A percentile compares a stretch with the other conserved stretches of the same genome.
phyloP scores from a whole-genome alignment of 2,113 vertebrate genomes.

The Chloropsis hardwickii region DNA sequence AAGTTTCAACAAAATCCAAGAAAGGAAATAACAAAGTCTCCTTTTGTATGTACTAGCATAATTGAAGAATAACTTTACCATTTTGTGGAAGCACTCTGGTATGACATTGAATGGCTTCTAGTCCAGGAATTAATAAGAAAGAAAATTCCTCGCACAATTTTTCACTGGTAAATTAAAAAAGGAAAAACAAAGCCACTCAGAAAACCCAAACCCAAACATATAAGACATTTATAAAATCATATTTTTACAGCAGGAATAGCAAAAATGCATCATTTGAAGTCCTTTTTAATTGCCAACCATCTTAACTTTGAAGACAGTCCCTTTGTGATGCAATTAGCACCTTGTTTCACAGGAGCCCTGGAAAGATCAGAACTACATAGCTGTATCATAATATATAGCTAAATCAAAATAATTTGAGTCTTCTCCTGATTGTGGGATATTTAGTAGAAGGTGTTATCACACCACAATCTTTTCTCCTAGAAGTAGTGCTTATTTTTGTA shows the following conservation, averaged over 20 bases:
- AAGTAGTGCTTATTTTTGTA: constrained; percentile 19
- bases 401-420: not conserved
- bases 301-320: not conserved
- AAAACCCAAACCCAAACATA: not conserved
- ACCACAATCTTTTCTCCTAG: not conserved
- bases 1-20: not conserved
- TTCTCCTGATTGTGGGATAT: not conserved
- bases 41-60: not conserved
- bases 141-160: not conserved
- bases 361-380: not conserved
- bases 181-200: not conserved
- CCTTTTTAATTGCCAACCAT: not conserved
- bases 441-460: constrained; percentile 26
- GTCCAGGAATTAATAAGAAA: not conserved
- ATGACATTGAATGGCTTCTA: not conserved
- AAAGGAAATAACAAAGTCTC: not conserved
- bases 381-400: not conserved
- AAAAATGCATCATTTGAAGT: not conserved
- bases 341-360: not conserved
- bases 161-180: not conserved
- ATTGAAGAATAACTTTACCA: not conserved
- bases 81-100: not conserved
- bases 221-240: not conserved
- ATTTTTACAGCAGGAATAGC: not conserved
- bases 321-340: not conserved